Base-by-base conservation (phyloP, 2,797 vertebrate species). In the Dendrocincla fuliginosa region DNA sequence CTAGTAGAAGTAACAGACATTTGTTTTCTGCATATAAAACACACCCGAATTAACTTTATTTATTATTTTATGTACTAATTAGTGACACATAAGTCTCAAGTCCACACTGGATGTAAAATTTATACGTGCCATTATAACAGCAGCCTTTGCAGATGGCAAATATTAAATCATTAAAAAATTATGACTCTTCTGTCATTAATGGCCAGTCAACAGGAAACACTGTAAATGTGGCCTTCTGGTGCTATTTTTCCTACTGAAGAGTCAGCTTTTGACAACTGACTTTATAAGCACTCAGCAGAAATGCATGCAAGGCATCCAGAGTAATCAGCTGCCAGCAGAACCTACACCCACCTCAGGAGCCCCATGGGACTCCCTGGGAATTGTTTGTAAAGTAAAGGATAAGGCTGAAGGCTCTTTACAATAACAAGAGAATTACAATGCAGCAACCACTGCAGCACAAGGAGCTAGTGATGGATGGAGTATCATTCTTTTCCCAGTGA, bases 361-460 rank as follows among this genome's bases (percentile, higher is more conserved):
- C 86, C 63, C 77, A 14, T 1, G 42, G 82, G 83, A 37, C 63
- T 95, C 85, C 95, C 77, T 80, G 46, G 69, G 93, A 70, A 69
- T 57, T 81, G 67, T 91, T 93, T 92, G 86, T 73, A 60, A 92
- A 86, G 84, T 12, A 76, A 96, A 96, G 87, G 78, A 47, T 68
- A 79, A 78, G 82, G 77, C 85, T 47, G 82, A 71, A 77, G 69
- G 53, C 23, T 83, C 65, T 61, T 95, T 78, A 67, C 87, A 93
- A 81, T 37, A 68, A 74, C 47, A 76, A 84, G 79, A 64, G 89
- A 60, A 91, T 83, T 6, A 18, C 76, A 81, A 81, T 61, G 74
- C 89, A 76, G 82, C 0, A 1, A 73, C 27, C 80, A 60, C 60
- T 71, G 87, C 85, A 83, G 92, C 50, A 47, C 10, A 12, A 73